Conservation (phyloP, 2,113 vertebrate genomes). For the Crocuta crocuta region DNA sequence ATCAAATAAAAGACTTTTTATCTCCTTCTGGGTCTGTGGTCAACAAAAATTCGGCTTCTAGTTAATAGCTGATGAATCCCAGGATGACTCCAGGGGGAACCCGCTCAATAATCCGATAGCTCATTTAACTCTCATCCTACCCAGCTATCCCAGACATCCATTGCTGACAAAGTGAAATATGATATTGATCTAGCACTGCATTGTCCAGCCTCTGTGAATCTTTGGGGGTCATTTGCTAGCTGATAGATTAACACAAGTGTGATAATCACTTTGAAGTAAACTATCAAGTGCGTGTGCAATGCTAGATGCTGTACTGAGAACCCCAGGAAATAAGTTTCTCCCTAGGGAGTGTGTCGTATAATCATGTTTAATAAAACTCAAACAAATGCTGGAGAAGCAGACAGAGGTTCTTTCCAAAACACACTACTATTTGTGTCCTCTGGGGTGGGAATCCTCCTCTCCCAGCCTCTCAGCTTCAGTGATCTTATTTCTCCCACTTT, state of each 20-base stretch:
- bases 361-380: conserved; percentile 20
- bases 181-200: conserved; percentile 65
- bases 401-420: not conserved
- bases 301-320: not conserved
- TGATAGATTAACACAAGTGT: conserved; percentile 69
- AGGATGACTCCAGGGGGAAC: conserved; percentile 26
- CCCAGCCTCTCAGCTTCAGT: not conserved
- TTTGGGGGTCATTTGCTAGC: conserved; percentile 51
- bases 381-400: not conserved
- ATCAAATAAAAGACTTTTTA: conserved; percentile 58
- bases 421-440: not conserved
- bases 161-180: conserved; percentile 69
- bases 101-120: conserved; percentile 68
- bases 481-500: conserved; percentile 5
- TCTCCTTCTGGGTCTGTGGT: conserved; percentile 21
- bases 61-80: conserved; percentile 65
- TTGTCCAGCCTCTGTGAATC: conserved; percentile 55
- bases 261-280: conserved; percentile 73
- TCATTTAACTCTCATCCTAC: conserved; percentile 64
- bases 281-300: not conserved
- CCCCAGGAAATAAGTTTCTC: conserved; percentile 30
- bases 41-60: conserved; percentile 50
- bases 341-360: not conserved
- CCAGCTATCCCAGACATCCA: conserved; percentile 48
- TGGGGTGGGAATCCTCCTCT: not conserved